Percentiles rank a stretch among this genome's conserved stretches.
Conservation (phyloP, 2,113 vertebrate species). For the Pao palembangensis region DNA sequence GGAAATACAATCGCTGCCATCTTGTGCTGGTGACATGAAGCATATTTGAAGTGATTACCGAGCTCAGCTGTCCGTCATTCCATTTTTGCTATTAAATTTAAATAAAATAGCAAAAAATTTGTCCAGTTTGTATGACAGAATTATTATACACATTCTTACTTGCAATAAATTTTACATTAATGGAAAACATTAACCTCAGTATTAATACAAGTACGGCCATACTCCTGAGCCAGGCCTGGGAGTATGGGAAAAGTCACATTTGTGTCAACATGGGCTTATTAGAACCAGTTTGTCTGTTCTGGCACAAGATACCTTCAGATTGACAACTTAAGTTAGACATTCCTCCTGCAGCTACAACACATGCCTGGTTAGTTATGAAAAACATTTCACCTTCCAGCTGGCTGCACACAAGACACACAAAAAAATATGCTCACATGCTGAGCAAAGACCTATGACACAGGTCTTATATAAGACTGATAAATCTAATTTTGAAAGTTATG, state of each 20-base stretch:
- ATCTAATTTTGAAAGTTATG: constrained; percentile 46
- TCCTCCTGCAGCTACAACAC: constrained; percentile 25
- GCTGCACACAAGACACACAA: constrained; percentile 24
- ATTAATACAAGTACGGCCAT: neutral
- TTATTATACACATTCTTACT: too few species aligned
- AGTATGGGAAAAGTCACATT: neutral
- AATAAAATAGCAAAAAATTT: too few species aligned
- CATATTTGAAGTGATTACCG: too few species aligned
- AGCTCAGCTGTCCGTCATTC: too few species aligned
- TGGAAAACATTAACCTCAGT: too few species aligned
- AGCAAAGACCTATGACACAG: constrained; percentile 24
- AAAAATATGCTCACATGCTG: constrained; percentile 31
- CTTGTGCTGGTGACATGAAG: too few species aligned
- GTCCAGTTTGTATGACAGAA: too few species aligned
- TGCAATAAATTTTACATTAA: too few species aligned
- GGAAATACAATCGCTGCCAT: too few species aligned
- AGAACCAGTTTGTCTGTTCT: constrained; percentile 31
- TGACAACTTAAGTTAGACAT: constrained; percentile 18
- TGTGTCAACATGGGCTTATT: constrained; percentile 11
- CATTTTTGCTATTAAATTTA: too few species aligned
- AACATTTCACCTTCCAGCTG: constrained; percentile 48
- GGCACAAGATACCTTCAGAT: constrained; percentile 9
- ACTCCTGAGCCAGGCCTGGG: neutral
- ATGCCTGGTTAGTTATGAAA: constrained; percentile 46
- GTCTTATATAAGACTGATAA: constrained; percentile 33